A percentile compares a stretch with the other conserved stretches of the same genome.
Conservation (phyloP, 92 coral and sea anemone genomes). For the Heteractis magnifica region DNA sequence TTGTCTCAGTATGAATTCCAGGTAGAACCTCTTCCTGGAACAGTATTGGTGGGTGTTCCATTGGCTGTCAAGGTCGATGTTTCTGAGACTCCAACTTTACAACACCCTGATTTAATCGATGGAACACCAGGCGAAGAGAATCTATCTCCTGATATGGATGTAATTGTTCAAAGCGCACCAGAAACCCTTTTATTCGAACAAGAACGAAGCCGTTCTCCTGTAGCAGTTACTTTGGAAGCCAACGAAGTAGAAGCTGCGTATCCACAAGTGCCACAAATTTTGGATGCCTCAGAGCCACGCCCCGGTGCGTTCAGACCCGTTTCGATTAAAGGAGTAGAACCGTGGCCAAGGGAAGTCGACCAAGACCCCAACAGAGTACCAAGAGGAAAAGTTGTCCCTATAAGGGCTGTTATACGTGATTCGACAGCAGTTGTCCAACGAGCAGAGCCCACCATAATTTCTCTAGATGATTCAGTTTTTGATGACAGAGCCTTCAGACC, state of each 20-base stretch:
- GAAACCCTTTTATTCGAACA: conserved; percentile 5
- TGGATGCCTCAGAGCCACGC: conserved; percentile 10
- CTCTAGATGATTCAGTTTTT: conserved; percentile 19
- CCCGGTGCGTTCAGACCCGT: conserved; percentile 62
- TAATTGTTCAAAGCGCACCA: conserved; percentile 16
- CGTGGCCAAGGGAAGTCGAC: neutral
- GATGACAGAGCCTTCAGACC: conserved; percentile 31
- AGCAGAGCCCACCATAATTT: conserved; percentile 29
- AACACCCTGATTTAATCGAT: conserved; percentile 35
- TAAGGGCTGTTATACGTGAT: conserved; percentile 42
- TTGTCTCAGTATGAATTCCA: conserved; percentile 50
- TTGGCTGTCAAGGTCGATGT: conserved; percentile 56
- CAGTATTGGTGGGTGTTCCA: conserved; percentile 62
- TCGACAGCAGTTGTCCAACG: conserved; percentile 19
- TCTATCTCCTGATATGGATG: conserved; percentile 34
- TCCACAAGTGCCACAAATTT: conserved; percentile 16
- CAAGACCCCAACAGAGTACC: conserved; percentile 22
- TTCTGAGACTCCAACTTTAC: conserved; percentile 32
- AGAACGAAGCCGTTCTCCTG: conserved; percentile 25
- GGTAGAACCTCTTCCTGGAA: conserved; percentile 60
- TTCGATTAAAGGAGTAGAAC: conserved; percentile 31
- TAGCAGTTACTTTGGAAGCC: conserved; percentile 10
- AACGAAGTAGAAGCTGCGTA: conserved; percentile 18
- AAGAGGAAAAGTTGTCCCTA: conserved; percentile 38
- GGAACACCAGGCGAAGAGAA: conserved; percentile 5